Percentiles rank a stretch among this genome's conserved stretches.
These are phyloP conservation scores for Magallana angulata DNA, from an alignment of 1,140 invertebrate genomes.

Conservation along the genomic window DNA sequence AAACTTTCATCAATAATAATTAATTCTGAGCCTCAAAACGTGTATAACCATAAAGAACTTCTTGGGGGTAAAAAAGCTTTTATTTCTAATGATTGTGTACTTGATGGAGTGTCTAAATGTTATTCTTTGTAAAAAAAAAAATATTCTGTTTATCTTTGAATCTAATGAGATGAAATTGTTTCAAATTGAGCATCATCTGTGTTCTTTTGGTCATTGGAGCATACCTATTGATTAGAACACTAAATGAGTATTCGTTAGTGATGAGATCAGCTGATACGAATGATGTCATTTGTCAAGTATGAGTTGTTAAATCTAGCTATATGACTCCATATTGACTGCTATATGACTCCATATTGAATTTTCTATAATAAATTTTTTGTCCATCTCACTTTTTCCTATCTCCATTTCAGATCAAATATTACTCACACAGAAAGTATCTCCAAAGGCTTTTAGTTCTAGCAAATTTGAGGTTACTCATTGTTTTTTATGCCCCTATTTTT, in stretches of 20 bases:
- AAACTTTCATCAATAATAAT: constrained; percentile 29
- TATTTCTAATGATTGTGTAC: neutral
- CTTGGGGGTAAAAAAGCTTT: constrained; percentile 5
- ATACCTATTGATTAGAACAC: constrained; percentile 27
- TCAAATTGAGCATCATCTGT: constrained; percentile 37
- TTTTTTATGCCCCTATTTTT: constrained; percentile 25
- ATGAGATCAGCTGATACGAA: constrained; percentile 11
- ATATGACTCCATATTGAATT: constrained; percentile 24
- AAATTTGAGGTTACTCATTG: constrained; percentile 21
- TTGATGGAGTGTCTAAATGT: neutral
- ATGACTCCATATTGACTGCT: constrained; percentile 9
- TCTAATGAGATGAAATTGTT: constrained; percentile 34
- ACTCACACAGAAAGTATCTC: constrained; percentile 26
- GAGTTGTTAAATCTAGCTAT: constrained; percentile 24
- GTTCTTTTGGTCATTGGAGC: constrained; percentile 11
- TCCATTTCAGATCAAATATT: constrained; percentile 32
- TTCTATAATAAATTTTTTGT: constrained; percentile 9
- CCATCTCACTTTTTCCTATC: constrained; percentile 27
- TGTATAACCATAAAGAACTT: neutral
- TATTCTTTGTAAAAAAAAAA: constrained; percentile 4
- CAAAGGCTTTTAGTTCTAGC: constrained; percentile 22
- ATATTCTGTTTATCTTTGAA: constrained; percentile 8
- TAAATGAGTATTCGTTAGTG: constrained; percentile 17
- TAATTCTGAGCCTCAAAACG: constrained; percentile 12
- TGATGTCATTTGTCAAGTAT: constrained; percentile 38